Percentiles rank a stretch among this genome's conserved stretches.
Conservation (phyloP, 2,797 vertebrate species). For the Anas bahamensis region DNA sequence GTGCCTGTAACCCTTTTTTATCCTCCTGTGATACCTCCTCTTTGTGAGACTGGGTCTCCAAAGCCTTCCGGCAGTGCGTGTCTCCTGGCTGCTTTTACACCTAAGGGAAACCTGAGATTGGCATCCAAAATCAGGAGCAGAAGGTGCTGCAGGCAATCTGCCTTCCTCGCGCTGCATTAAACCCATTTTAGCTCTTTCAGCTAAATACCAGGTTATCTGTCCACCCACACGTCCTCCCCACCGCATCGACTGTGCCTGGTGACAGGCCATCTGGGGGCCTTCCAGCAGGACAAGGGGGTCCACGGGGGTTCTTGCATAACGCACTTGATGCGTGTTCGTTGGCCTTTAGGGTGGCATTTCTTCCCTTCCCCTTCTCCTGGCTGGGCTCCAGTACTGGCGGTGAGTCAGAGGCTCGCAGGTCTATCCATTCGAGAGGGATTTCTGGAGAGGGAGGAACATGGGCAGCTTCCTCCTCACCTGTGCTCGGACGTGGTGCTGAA, state of each 20-base stretch:
- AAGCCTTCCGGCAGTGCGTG: background rate
- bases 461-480: background rate
- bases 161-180: slow-evolving; percentile 50
- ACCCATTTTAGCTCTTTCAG: slow-evolving; percentile 50
- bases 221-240: slow-evolving; percentile 55
- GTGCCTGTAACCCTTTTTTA: background rate
- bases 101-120: slow-evolving; percentile 55
- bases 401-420: slow-evolving; percentile 55
- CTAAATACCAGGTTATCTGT: slow-evolving; percentile 64
- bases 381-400: slow-evolving; percentile 19
- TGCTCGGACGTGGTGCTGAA: background rate
- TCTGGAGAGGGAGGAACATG: background rate
- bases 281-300: slow-evolving; percentile 25
- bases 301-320: slow-evolving; percentile 54
- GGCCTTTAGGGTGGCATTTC: slow-evolving; percentile 61
- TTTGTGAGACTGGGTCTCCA: background rate
- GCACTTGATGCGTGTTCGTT: slow-evolving; percentile 20
- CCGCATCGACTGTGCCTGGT: background rate
- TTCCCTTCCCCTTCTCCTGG: slow-evolving; percentile 33
- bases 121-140: slow-evolving; percentile 63
- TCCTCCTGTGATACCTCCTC: background rate
- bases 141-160: slow-evolving; percentile 60
- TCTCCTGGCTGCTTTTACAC: slow-evolving; percentile 15
- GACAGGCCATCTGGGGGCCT: slow-evolving; percentile 58
- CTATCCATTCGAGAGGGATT: background rate